Evolutionary conservation across 2,797 vertebrate species (phyloP), one percentile per base, ranked within the genome.

Genomic region (Orestias chungarensis): DNA sequence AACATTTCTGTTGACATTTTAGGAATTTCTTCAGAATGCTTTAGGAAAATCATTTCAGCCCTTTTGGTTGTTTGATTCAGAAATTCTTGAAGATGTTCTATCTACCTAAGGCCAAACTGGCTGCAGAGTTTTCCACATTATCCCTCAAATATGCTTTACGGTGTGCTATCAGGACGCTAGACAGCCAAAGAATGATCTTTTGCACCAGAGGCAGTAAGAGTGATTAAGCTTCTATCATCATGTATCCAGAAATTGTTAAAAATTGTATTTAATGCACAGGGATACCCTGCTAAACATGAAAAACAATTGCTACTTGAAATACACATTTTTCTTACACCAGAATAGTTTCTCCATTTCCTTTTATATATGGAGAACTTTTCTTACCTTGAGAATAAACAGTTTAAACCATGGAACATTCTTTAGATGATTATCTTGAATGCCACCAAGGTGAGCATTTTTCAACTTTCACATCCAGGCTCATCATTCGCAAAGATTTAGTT

Each of bases 101-200:
- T 10, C n/a, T 62, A 25, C 35, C 23, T 25, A 62, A 42, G n/a
- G 35, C 59, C 59, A 42, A 62, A 23, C 59, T 62, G 35, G 23
- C 59, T 62, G 59, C 23, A 40, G 59, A n/a, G n/a, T 62, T 40
- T 61, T 62, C 59, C 59, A 40, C 59, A 62, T 62, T 62, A 62
- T 62, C n/a, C 59, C 35, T 62, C 23, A 25, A n/a, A 25, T 23
- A 15, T n/a, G 14, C 35, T 62, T 4, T 62, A 42, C 38, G 25
- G 38, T 42, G 8, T 62, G n/a, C 59, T 40, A 25, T 62, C 23
- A 62, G 38, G n/a, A 42, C 38, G 23, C 38, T 38, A 14, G 23
- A 40, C 35, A 25, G 23, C 23, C 11, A 40, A 62, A 42, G 20
- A 40, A 42, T 42, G 12, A 40, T 11, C 6, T 11, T 62, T 40